Evolutionary conservation across 2,113 vertebrate genomes (phyloP).

Genomic region (human): GRCh38 chr15:98022501-98023000

Average conservation of each 20-base stretch:
- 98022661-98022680: neutral
- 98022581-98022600: neutral
- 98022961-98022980: neutral
- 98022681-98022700: neutral
- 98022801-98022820: neutral
- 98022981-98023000: neutral
- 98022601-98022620: neutral
- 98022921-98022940: neutral
- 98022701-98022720: neutral
- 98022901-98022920: neutral
- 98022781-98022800: neutral
- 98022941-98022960: neutral
- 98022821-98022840: neutral
- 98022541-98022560: neutral
- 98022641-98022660: neutral
- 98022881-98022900: neutral
- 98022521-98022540: neutral
- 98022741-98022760: neutral
- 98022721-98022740: neutral
- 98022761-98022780: neutral
- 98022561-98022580: neutral
- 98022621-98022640: neutral
- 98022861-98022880: neutral
- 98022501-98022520: neutral
- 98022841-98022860: neutral